Evolutionary conservation across 1,140 invertebrate genomes (phyloP).

Genomic region (Lycorma delicatula): DNA sequence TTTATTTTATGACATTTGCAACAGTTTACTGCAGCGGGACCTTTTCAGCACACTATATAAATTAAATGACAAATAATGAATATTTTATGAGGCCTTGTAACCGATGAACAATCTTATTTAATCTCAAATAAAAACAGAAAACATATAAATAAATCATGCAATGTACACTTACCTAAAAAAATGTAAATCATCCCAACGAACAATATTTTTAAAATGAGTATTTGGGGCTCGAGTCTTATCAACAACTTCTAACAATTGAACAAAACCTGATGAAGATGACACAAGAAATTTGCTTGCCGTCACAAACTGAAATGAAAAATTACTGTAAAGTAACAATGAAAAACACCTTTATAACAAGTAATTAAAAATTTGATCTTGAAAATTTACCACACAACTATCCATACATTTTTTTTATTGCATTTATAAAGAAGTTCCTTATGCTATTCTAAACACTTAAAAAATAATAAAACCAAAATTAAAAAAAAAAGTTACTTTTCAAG

Average conservation of each 20-base stretch:
- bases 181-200: slow-evolving; percentile 54
- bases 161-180: slow-evolving; percentile 44
- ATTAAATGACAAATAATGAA: neutral
- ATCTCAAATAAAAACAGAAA: neutral
- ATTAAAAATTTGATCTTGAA: neutral
- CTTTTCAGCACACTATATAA: neutral
- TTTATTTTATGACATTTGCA: neutral
- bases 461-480: neutral
- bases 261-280: slow-evolving; percentile 53
- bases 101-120: neutral
- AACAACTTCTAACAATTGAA: slow-evolving; percentile 50
- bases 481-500: too few species aligned
- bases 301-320: slow-evolving; percentile 44
- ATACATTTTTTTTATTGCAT: neutral
- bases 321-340: neutral
- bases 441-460: neutral
- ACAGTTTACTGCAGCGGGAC: neutral
- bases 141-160: slow-evolving; percentile 7
- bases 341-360: neutral
- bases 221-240: slow-evolving; percentile 41
- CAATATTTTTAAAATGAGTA: slow-evolving; percentile 39
- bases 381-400: neutral
- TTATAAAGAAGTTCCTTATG: neutral
- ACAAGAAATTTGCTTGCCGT: slow-evolving; percentile 51
- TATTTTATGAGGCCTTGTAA: neutral